phyloP scores from a whole-genome alignment of 92 coral and sea anemone genomes.

The Palythoa caribaeorum region DNA sequence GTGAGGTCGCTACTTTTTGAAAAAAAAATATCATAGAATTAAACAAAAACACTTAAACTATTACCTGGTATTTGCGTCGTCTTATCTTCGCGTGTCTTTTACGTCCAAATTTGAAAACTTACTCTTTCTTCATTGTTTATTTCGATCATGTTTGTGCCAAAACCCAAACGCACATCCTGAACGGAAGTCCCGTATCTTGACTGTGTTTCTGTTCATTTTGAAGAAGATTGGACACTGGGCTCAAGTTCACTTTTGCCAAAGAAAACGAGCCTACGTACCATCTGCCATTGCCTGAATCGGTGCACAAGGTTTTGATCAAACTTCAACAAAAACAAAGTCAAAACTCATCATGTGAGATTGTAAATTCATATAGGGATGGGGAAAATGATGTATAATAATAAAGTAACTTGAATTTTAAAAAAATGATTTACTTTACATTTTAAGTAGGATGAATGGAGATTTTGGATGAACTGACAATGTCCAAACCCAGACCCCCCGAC shows the following conservation, averaged over 20 bases:
- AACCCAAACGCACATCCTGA: neutral
- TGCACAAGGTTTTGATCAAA: neutral
- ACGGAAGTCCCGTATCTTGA: neutral
- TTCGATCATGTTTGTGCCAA: neutral
- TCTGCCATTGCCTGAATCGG: neutral
- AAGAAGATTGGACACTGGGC: neutral
- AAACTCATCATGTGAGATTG: neutral
- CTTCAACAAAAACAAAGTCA: neutral
- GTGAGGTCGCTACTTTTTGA: neutral
- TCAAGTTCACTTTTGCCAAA: slow-evolving; percentile 12
- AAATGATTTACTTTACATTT: too few relatives aligned
- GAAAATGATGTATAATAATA: neutral
- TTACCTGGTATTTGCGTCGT: neutral
- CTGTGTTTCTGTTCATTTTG: neutral
- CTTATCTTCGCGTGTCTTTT: neutral
- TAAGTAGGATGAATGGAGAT: too few relatives aligned
- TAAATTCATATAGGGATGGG: neutral
- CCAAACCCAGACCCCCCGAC: neutral
- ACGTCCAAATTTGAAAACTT: neutral
- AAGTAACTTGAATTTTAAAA: too few relatives aligned
- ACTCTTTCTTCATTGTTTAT: neutral
- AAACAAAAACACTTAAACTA: neutral
- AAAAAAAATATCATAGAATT: neutral
- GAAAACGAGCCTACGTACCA: neutral
- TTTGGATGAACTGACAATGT: neutral